Evolutionary conservation across 2,888 invertebrate species (phyloP), one percentile per base, ranked within the genome.

Genomic region (Leuctra nigra): DNA sequence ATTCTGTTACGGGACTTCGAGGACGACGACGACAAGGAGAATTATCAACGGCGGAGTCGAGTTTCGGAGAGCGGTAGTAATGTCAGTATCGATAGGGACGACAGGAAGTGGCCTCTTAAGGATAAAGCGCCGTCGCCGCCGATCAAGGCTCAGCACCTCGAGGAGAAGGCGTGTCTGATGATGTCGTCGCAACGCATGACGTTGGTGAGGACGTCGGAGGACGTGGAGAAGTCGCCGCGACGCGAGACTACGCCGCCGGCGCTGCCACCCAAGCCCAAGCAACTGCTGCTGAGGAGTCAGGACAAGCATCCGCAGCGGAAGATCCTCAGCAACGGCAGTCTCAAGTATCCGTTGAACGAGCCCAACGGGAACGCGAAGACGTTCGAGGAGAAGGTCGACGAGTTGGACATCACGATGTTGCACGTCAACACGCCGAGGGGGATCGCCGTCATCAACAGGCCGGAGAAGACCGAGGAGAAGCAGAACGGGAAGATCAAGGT

Each of bases 191-290:
- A 70, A 54, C 67, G 71, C 13, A 57, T 72, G 44, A 69, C 71
- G 18, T 66, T 72, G 56, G 71, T 72, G 1, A 76, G 77, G 68
- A 77, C 76, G 65, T 81, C 84, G 63, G 77, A 81, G 59, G 85
- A 85, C 70, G 80, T 84, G 20, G 75, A 77, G 64, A 83, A 85
- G 70, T 39, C 39, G 16, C 29, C 69, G 35, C 71, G 68, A 59
- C 69, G 66, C 57, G 81, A 82, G 71, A 81, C 81, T 60, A 75
- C 81, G 65, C 87, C 87, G 58, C 86, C 87, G 55, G 85, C 87
- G 62, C 72, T 90, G 68, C 87, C 89, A 59, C 86, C 89, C 46
- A 87, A 89, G 73, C 87, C 88, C 65, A 58, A 61, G 18, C 60
- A 60, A 33, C 58, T 65, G 14, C 55, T 58, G 41, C 39, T 58